Evolutionary conservation across 2,888 invertebrate species (phyloP), one percentile per base, ranked within the genome.

Genomic region (Polydrusus tereticollis): DNA sequence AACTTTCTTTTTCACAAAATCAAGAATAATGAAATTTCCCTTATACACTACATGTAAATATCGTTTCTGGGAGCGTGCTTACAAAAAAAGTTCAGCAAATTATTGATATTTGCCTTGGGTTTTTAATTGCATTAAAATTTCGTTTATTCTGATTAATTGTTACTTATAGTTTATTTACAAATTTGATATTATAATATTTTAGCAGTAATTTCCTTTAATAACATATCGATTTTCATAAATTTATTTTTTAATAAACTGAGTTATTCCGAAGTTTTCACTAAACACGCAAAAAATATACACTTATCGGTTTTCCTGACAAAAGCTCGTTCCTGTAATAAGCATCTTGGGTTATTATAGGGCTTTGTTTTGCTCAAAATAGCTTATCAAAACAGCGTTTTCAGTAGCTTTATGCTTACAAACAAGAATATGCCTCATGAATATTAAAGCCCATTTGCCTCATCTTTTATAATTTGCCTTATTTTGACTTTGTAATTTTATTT

Each of bases 361-460:
- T 74, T 81, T 81, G 79, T 80, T 80, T 81, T 81, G 80, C 78
- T 79, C 79, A 77, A 81, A 81, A 81, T 80, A 81, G 80, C 79
- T 80, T 77, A 78, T 79, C 79, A 80, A 80, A 79, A 81, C 80
- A 79, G 70, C 68, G 68, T 71, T 62, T 69, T 60, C 26, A 47
- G 59, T 66, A 33, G 60, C 69, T 73, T 66, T 69, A 60, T 66
- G 73, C 73, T 67, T 70, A 62, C 72, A 71, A 74, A 72, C 74
- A 74, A 71, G 66, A 62, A 62, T 58, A 64, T 59, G 64, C 67
- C 45, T 74, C 45, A 74, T 74, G 74, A 74, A 74, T 74, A 74
- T 74, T 74, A 64, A 74, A 74, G 58, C 38, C 41, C 33, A 64
- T 73, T 64, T 58, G 45, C 52, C 20, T 45, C 47, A 62, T 62